These are phyloP conservation scores for Trisateles emortualis DNA, from an alignment of 2,888 invertebrate genomes.

Conservation along the genomic window DNA sequence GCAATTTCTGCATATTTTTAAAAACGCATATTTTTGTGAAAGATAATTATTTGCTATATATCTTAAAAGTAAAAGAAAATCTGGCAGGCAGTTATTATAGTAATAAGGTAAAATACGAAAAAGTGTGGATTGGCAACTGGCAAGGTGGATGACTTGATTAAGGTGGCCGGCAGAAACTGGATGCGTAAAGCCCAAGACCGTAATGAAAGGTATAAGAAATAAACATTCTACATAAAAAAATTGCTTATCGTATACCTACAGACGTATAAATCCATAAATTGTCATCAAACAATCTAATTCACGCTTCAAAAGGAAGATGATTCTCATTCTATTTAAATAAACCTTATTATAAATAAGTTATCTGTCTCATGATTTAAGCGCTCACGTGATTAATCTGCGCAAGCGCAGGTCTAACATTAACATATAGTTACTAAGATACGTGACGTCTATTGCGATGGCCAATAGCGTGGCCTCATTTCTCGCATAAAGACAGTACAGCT, in stretches of 20 bases:
- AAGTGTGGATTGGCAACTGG: too few relatives aligned
- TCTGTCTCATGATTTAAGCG: slow-evolving; percentile 1
- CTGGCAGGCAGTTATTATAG: too few relatives aligned
- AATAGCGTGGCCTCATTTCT: background rate
- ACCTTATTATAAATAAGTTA: background rate
- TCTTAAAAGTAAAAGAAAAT: too few relatives aligned
- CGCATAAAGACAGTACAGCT: background rate
- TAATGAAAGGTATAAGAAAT: too few relatives aligned
- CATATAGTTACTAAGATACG: background rate
- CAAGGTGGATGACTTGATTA: too few relatives aligned
- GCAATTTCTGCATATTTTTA: background rate
- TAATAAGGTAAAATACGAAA: too few relatives aligned
- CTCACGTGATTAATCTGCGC: slow-evolving; percentile 9
- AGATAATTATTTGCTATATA: background rate
- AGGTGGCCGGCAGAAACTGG: too few relatives aligned
- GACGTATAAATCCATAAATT: too few relatives aligned
- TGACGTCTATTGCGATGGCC: background rate
- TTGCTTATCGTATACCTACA: too few relatives aligned
- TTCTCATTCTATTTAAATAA: background rate
- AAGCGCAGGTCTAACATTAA: too few relatives aligned
- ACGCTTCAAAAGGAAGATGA: background rate
- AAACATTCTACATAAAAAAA: too few relatives aligned
- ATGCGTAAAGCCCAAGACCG: too few relatives aligned
- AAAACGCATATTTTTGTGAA: background rate
- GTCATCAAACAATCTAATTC: background rate